Evolutionary conservation across 2,888 invertebrate species (phyloP), one percentile per base, ranked within the genome.

Genomic region (Drosophila peninsularis): DNA sequence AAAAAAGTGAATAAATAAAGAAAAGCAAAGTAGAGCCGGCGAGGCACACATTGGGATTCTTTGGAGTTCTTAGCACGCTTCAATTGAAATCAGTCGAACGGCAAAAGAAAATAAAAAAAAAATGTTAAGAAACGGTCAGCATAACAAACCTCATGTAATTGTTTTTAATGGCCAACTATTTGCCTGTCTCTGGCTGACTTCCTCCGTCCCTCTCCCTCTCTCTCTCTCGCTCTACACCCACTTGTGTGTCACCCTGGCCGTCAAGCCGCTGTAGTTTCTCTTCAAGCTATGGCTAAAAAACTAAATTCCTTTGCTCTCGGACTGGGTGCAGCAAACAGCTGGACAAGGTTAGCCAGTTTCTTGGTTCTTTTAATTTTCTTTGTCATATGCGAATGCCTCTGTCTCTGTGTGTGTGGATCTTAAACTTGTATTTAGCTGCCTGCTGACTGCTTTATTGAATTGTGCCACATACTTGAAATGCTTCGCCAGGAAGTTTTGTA

Each of bases 381-480:
- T 73, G 47, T 42, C 56, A 44, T 36, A 17, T 34, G 14, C 36
- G 37, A 24, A 19, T 36, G 45, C 9, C 5, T 34, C 24, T 30
- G 6, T 30, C 1, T 30, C 10, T 30, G 30, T 62, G 21, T 70
- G 19, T 41, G 45, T 50, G 30, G 24, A 21, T n/a, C 49, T 50
- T 39, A 36, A 52, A 58, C 36, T 24, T 57, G 42, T 39, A 21
- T 75, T 68, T 81, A 62, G 52, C 61, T 60, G 45, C 37, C 53
- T 50, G 62, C 52, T 62, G 60, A 62, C 66, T 68, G 71, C 71
- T 84, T 70, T 85, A 87, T 85, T 88, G 82, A 85, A 72, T 71
- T 78, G 82, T 82, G 87, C 86, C 78, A 88, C 88, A 88, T 88
- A 71, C 69, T 82, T 85, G 69, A 77, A 75, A 85, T 88, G 80